Conservation (phyloP, 1,140 invertebrate genomes). For the Bombus pyrosoma region DNA sequence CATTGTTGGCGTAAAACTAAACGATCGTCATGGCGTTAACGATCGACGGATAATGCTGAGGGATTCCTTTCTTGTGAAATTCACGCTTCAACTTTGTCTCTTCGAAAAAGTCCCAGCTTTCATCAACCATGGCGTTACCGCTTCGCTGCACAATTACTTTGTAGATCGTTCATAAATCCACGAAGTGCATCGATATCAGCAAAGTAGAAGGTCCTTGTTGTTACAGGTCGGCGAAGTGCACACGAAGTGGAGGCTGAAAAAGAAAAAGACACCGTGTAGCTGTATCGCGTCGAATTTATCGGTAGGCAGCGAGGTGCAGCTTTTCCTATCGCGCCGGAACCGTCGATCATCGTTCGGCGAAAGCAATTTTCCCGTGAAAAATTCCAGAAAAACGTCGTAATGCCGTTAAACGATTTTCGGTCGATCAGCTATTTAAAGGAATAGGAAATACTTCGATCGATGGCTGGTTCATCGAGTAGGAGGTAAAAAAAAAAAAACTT, state of each 20-base stretch:
- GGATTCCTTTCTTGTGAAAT: neutral
- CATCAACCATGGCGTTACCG: neutral
- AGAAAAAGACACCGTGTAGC: neutral
- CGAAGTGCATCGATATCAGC: neutral
- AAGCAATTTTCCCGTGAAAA: constrained; percentile 24
- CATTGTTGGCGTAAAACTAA: neutral
- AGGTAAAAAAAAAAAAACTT: neutral
- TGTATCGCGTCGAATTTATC: constrained; percentile 13
- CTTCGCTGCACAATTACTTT: neutral
- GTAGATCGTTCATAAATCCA: neutral
- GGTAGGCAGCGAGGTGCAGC: neutral
- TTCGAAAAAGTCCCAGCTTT: neutral
- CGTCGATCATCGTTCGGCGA: constrained; percentile 5
- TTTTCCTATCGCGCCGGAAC: neutral
- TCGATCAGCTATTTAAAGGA: neutral
- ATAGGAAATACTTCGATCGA: neutral
- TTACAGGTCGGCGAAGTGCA: neutral
- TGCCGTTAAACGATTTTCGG: neutral
- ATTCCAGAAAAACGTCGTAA: neutral
- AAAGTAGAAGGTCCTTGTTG: neutral
- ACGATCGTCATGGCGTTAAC: neutral
- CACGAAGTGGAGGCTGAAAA: neutral
- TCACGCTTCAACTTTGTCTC: neutral
- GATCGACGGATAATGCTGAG: neutral
- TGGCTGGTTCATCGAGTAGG: no score